Conservation (phyloP, 2,888 invertebrate genomes). For the Nephrocerus scutellatus region DNA sequence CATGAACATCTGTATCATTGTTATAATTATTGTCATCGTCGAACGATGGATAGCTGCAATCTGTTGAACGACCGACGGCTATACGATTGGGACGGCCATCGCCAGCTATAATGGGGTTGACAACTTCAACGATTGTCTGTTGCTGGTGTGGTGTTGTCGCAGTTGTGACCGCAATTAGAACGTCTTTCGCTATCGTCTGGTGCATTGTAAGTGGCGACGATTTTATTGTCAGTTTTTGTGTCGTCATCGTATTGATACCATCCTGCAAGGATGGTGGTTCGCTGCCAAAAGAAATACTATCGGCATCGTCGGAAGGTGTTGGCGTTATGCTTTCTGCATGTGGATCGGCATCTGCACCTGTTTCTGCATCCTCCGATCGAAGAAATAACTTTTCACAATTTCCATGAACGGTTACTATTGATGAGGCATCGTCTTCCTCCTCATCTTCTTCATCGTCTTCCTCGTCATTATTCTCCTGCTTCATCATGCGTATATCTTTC, state of each 20-base stretch:
- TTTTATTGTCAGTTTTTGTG: slow-evolving; percentile 35
- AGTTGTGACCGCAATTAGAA: slow-evolving; percentile 8
- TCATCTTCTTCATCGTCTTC: slow-evolving; percentile 43
- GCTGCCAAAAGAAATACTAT: slow-evolving; percentile 16
- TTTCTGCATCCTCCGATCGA: slow-evolving; percentile 31
- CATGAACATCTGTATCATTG: slow-evolving; percentile 6
- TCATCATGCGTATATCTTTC: slow-evolving; percentile 52
- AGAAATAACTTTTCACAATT: slow-evolving; percentile 45
- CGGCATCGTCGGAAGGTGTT: slow-evolving; percentile 26
- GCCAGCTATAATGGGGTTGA: slow-evolving; percentile 46
- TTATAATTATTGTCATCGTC: slow-evolving; percentile 24
- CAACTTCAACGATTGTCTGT: slow-evolving; percentile 47
- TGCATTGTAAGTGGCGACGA: slow-evolving; percentile 36
- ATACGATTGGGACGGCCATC: slow-evolving; percentile 45
- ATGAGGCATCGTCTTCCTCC: slow-evolving; percentile 53
- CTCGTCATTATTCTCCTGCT: slow-evolving; percentile 43
- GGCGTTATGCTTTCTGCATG: too few species aligned
- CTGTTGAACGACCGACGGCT: slow-evolving; percentile 38
- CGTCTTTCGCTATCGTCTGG: slow-evolving; percentile 37
- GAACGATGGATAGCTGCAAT: slow-evolving; percentile 35
- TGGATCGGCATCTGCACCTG: slow-evolving; percentile 13
- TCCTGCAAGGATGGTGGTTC: slow-evolving; percentile 14
- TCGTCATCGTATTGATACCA: neutral
- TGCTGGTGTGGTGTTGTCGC: slow-evolving; percentile 10
- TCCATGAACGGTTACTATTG: slow-evolving; percentile 49